Evolutionary conservation across 2,797 vertebrate species (phyloP), one percentile per base, ranked within the genome.

Genomic region (Nyctalus aviator): DNA sequence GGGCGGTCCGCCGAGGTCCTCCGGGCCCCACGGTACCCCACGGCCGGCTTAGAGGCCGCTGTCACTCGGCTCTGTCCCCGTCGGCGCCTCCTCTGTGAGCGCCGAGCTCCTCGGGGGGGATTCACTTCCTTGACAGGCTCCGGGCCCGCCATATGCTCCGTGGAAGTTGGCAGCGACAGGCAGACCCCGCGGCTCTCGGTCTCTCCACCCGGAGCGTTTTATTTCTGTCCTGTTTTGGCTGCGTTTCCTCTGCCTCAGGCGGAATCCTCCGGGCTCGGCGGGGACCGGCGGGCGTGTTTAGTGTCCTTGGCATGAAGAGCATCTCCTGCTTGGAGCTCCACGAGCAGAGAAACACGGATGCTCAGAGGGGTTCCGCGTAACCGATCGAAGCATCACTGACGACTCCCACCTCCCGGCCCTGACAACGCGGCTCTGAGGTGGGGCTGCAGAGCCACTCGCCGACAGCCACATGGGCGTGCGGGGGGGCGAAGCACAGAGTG

Each of bases 401-500:
- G 11, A 10, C 5, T 9, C 35, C 48, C 83, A 9, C 3, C 90
- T 15, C 4, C 92, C 21, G 0, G 8, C 57, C 48, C 32, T 1
- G 46, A 53, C 17, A 1, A 5, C 0, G 48, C 62, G 9, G 53
- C 48, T 41, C 25, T 7, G 55, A 55, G 23, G 25, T 21, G 37
- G 18, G 71, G 5, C 15, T 3, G 8, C 1, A 13, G 41, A 41
- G 41, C 23, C 1, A 1, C 0, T 13, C 27, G 1, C 8, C 1
- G 20, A 2, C 4, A 15, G 3, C 13, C 32, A 5, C 1, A 0
- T 0, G 76, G 21, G 46, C 8, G 37, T 6, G 32, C 18, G 44
- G 0, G 0, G 2, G 62, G 53, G 14, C 17, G 53, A 41, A 71
- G 84, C n/a, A 6, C 25, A 21, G 20, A 27, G 25, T 41, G 72